A percentile compares a stretch with the other conserved stretches of the same genome.
phyloP scores from a whole-genome alignment of 2,113 vertebrate genomes.

The Octodon degus region DNA sequence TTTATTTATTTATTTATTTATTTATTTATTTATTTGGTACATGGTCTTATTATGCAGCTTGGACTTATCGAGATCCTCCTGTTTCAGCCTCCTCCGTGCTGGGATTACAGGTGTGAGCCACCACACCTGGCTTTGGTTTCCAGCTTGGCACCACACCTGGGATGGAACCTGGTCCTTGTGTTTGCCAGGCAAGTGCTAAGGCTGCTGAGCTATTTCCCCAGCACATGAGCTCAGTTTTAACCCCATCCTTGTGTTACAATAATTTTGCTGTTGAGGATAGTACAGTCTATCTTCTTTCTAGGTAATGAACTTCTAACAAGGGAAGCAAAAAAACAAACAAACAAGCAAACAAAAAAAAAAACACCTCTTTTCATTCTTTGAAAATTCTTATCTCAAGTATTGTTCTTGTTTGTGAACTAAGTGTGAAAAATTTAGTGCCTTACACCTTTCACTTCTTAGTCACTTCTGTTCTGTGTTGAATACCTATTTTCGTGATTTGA shows the following conservation, averaged over 20 bases:
- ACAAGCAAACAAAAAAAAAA: too few relatives aligned
- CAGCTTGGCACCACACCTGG: too few relatives aligned
- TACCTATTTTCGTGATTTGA: background rate
- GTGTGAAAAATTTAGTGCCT: background rate
- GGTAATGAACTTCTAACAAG: background rate
- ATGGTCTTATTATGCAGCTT: too few relatives aligned
- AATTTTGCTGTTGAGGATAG: background rate
- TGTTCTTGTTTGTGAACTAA: constrained; percentile 40
- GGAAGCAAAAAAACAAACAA: background rate
- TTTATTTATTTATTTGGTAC: too few relatives aligned
- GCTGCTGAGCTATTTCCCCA: too few relatives aligned
- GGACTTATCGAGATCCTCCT: too few relatives aligned
- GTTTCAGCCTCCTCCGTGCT: too few relatives aligned
- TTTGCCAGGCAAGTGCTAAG: too few relatives aligned
- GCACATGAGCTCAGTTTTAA: background rate
- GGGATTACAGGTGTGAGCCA: too few relatives aligned
- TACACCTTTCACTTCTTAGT: background rate
- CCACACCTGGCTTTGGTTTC: too few relatives aligned
- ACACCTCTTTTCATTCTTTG: background rate
- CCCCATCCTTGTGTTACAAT: background rate
- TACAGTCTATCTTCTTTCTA: background rate
- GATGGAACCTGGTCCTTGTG: too few relatives aligned
- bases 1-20: too few relatives aligned
- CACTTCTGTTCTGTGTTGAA: constrained; percentile 10
- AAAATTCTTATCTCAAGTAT: constrained; percentile 2